Evolutionary conservation across 1,140 invertebrate genomes (phyloP), one percentile per base, ranked within the genome.

Genomic region (Drosophila elegans): DNA sequence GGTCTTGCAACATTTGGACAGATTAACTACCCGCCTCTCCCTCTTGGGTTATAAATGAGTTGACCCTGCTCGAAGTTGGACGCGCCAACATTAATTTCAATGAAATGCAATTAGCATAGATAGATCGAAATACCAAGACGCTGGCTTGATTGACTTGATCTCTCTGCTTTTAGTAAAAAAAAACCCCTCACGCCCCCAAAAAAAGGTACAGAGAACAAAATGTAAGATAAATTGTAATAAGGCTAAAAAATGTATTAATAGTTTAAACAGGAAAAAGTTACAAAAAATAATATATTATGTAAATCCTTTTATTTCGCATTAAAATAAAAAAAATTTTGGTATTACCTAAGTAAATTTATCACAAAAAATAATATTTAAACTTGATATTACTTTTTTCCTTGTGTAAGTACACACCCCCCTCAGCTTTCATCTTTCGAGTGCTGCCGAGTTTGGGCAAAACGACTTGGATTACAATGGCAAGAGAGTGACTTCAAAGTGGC

Each of bases 81-180:
- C 13, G 67, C 67, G 63, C 34, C 64, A 41, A 56, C 64, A 71
- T 71, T 71, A 71, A 71, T 71, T 71, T 71, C 67, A 71, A 71
- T 49, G 64, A 71, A 71, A 71, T 71, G 67, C 67, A 71, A 71
- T 71, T 71, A 71, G 67, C 67, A 71, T 56, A 71, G 51, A 71
- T 49, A 57, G 52, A 71, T 71, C 44, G 67, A 71, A 71, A 71
- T 71, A 56, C 67, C 67, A 41, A 46, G 64, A 32, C 27, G 27
- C n/a, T 16, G 39, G 29, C 44, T 48, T 59, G 56, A 48, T 48
- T 46, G 42, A n/a, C 16, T 36, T 25, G 64, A 63, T 67, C n/a
- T 38, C 6, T 27, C n/a, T 34, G 32, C 3, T 5, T 38, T 60
- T 32, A 34, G 39, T 16, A 36, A 38, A 38, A 16, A 41, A n/a